Evolutionary conservation across 2,888 invertebrate species (phyloP).

Genomic region (Pandemis cinnamomeana): DNA sequence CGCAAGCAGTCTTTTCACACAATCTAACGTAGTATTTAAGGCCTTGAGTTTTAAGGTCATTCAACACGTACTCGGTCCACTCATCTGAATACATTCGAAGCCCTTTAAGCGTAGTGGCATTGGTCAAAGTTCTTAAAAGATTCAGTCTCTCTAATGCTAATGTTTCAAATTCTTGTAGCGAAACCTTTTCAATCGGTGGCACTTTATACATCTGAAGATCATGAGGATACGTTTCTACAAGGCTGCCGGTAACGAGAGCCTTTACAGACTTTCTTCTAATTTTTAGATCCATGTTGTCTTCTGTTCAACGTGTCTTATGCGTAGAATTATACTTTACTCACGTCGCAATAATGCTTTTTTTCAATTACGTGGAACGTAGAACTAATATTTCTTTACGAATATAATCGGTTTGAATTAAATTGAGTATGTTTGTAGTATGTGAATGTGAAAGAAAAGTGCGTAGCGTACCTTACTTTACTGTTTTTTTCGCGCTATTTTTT

Average conservation of each 20-base stretch:
- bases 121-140: slow-evolving; percentile 90
- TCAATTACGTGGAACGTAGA: background rate
- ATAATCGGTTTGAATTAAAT: background rate
- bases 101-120: slow-evolving; percentile 87
- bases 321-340: background rate
- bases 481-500: slow-evolving; percentile 5
- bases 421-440: no score
- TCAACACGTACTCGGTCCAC: slow-evolving; percentile 86
- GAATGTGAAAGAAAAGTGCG: no score
- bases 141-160: slow-evolving; percentile 93
- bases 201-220: slow-evolving; percentile 91
- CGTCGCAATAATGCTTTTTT: background rate
- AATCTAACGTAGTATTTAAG: slow-evolving; percentile 87
- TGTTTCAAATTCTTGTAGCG: slow-evolving; percentile 94
- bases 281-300: slow-evolving; percentile 71
- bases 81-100: slow-evolving; percentile 87
- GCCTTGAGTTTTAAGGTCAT: slow-evolving; percentile 87
- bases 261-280: slow-evolving; percentile 75
- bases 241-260: slow-evolving; percentile 66
- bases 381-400: background rate
- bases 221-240: slow-evolving; percentile 87
- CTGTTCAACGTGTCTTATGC: background rate
- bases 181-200: slow-evolving; percentile 90
- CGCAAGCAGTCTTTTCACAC: slow-evolving; percentile 82
- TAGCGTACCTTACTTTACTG: no score